Evolutionary conservation across 2,888 invertebrate genomes (phyloP), one percentile per base, ranked within the genome.

Genomic region (Ferdinandea cuprea): DNA sequence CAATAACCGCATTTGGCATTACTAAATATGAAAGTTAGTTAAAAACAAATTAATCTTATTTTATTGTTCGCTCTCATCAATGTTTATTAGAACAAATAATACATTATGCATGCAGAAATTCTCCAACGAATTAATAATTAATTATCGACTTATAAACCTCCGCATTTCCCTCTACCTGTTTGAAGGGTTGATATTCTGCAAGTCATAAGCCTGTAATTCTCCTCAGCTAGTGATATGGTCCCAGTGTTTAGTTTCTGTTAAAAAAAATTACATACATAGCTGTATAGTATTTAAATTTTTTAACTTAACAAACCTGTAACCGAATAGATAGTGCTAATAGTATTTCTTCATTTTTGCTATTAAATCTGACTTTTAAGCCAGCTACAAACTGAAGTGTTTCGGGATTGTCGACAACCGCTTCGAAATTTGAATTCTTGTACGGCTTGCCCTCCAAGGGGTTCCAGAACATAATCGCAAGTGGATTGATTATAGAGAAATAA

Each of bases 391-490:
- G 95, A 54, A 95, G 89, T 0, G 93, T 93, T 77, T 92, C 91
- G 30, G 88, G 88, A 87, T 95, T 92, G 5, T 91, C 86, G 2
- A 92, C 93, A 11, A 93, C 87, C 1, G 93, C 87, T 85, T 92
- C 91, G 48, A 93, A 92, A 88, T 93, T 93, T 59, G 91, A 91
- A 0, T 85, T 87, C 0, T 92, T 91, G 86, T 92, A 95, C 25
- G 93, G 92, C 0, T 92, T 2, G 2, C 25, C 25, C 5, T 25
- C 92, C 0, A 90, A 91, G 0, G 93, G 92, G 87, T 95, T 94
- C 94, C 95, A 95, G 86, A 95, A 95, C 86, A 92, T 93, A 32
- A 96, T 92, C 32, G 94, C 92, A 5, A 94, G 92, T 8, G 94
- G 93, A 0, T 93, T 91, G 91, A 94, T 92, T 3, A 94, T 87